phyloP scores from a whole-genome alignment of 2,888 invertebrate species.

The Sipunculus nudus region DNA sequence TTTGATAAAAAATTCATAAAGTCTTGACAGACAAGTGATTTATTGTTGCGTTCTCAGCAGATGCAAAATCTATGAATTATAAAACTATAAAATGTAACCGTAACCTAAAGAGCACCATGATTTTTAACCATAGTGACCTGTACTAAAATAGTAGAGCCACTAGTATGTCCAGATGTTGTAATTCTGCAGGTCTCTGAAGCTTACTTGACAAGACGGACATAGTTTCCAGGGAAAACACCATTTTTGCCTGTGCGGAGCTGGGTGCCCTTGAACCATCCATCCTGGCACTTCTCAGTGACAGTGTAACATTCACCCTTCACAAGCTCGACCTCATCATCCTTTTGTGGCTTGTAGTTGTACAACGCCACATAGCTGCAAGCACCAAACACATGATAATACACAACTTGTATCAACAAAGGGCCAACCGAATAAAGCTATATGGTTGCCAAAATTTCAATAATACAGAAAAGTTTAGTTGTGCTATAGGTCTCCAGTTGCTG shows the following conservation, averaged over 20 bases:
- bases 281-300: slow-evolving; percentile 97
- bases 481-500: too few relatives aligned
- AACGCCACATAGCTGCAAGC: slow-evolving; percentile 85
- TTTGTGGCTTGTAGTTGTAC: slow-evolving; percentile 96
- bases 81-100: too few relatives aligned
- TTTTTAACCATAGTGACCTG: too few relatives aligned
- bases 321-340: slow-evolving; percentile 94
- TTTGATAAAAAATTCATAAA: too few relatives aligned
- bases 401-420: background rate
- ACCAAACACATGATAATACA: background rate
- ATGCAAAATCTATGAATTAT: too few relatives aligned
- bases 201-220: slow-evolving; percentile 74
- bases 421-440: too few relatives aligned
- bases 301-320: slow-evolving; percentile 89
- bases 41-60: too few relatives aligned
- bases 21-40: too few relatives aligned
- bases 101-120: too few relatives aligned
- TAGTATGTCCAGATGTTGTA: too few relatives aligned
- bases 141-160: background rate
- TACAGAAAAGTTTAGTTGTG: too few relatives aligned
- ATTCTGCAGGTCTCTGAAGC: slow-evolving; percentile 18
- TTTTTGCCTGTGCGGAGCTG: slow-evolving; percentile 78
- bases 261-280: slow-evolving; percentile 98
- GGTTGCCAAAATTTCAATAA: too few relatives aligned
- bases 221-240: slow-evolving; percentile 98